Evolutionary conservation across 1,140 invertebrate species (phyloP).

Genomic region (Drosophila fuyamai): DNA sequence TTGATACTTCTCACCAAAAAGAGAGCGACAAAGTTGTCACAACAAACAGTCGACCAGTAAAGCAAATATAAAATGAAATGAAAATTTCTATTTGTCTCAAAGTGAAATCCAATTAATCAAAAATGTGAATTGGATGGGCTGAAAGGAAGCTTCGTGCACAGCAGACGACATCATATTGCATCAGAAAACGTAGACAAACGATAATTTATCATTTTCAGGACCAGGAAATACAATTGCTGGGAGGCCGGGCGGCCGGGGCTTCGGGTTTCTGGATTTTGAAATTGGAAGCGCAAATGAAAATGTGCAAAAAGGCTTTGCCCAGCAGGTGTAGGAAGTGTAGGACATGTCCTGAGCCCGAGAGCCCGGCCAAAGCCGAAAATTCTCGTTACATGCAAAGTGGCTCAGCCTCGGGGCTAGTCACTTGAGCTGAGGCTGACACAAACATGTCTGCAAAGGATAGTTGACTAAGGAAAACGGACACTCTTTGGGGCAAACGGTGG

Average conservation of each 20-base stretch:
- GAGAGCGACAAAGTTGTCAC: constrained; percentile 56
- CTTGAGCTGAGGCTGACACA: constrained; percentile 57
- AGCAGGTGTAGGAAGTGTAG: constrained; percentile 39
- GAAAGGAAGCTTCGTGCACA: constrained; percentile 24
- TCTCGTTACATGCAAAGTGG: constrained; percentile 51
- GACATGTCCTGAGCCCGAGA: constrained; percentile 9
- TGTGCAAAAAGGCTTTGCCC: constrained; percentile 53
- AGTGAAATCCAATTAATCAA: constrained; percentile 79
- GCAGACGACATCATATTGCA: constrained; percentile 75
- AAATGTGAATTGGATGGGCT: constrained; percentile 47
- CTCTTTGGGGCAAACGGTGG: neutral
- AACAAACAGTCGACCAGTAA: constrained; percentile 61
- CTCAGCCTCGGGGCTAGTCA: constrained; percentile 49
- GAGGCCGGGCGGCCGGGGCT: neutral
- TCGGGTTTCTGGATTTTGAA: constrained; percentile 39
- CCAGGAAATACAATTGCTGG: constrained; percentile 39
- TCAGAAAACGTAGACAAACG: constrained; percentile 71
- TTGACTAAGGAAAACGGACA: constrained; percentile 50
- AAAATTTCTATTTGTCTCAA: constrained; percentile 71
- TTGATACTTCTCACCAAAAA: constrained; percentile 27
- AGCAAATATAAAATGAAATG: constrained; percentile 61
- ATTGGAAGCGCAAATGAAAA: constrained; percentile 54
- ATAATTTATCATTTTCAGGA: constrained; percentile 76
- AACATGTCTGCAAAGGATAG: constrained; percentile 62
- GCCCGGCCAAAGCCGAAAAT: constrained; percentile 38